Base-by-base conservation (phyloP, 2,113 vertebrate species). In the Cololabis saira region DNA sequence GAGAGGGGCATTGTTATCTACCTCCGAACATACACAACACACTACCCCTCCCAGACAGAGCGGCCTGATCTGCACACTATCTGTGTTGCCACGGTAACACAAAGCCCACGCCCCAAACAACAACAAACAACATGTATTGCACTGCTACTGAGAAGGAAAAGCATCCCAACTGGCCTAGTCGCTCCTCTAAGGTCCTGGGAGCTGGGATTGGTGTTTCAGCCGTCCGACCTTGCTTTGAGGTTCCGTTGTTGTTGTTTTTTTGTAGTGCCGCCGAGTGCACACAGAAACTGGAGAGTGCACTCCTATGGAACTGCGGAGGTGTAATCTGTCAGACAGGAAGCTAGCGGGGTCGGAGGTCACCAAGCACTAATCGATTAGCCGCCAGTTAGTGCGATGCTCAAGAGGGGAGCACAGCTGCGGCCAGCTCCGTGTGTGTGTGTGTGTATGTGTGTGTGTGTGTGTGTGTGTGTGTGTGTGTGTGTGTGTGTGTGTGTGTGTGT, bases 331-430 rank as follows among this genome's bases (percentile, higher is more conserved):
- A 95, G 94, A 92, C 93, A 89, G 93, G 85, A 90, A 92, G 94
- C 96, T 94, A 52, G 78, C 27, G 67, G 90, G 82, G 95, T 98
- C 96, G 96, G 89, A 94, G 96, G 96, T 96, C 95, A 91, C 84
- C 17, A 89, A 95, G 95, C 94, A 89, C 94, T 96, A 98, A 99
- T 99, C 96, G 96, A 99, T 98, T 98, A 96, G 95, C 95, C 95
- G 95, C 96, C 96, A 96, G 94, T 95, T 95, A 95, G 93, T 84
- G 93, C 82, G 7, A 91, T 84, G 90, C 95, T 95, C 91, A 92
- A 93, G 78, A 90, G 94, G 92, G 95, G 95, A 94, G 94, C 92
- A 86, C 95, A 94, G 94, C 95, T 94, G 94, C 93, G 94, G 92
- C 94, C 93, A 94, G 93, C 94, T 93, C 67, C 78, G 73, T 42